Percentiles rank a stretch among this genome's conserved stretches.
Conservation (phyloP, 1,140 invertebrate species). For the Harpegnathos saltator region DNA sequence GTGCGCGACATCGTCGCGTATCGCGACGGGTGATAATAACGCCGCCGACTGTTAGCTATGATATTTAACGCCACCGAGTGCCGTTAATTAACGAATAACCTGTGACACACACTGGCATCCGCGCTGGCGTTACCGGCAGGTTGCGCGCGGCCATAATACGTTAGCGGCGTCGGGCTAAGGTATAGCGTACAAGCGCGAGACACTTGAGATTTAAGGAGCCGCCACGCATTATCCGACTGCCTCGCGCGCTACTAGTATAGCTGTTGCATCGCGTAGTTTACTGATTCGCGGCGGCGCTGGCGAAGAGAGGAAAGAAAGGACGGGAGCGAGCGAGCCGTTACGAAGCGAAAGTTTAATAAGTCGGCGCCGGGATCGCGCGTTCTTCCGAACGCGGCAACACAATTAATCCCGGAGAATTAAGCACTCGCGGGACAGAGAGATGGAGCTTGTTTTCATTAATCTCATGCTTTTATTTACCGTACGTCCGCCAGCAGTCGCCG, state of each 20-base stretch:
- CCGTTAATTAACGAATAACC: conserved; percentile 69
- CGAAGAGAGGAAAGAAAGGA: not conserved
- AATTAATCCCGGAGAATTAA: conserved; percentile 13
- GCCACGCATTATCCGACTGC: conserved; percentile 65
- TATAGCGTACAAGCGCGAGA: conserved; percentile 37
- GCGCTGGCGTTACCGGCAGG: not conserved
- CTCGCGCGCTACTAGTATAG: too few relatives aligned
- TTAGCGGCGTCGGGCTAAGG: conserved; percentile 48
- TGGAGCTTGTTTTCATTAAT: conserved; percentile 27
- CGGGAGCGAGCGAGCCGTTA: conserved; percentile 14
- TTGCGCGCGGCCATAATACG: conserved; percentile 60
- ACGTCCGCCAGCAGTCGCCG: not conserved
- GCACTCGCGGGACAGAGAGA: not conserved
- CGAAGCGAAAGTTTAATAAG: conserved; percentile 3
- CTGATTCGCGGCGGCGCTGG: conserved; percentile 2
- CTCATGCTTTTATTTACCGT: conserved; percentile 15
- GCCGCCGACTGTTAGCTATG: conserved; percentile 52
- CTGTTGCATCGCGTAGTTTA: conserved; percentile 86
- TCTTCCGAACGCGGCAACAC: not conserved
- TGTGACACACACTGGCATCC: conserved; percentile 32
- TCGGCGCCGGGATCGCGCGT: not conserved
- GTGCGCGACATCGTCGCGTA: conserved; percentile 21
- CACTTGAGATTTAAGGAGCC: conserved; percentile 38
- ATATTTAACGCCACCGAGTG: conserved; percentile 27
- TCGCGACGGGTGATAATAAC: not conserved